Percentiles rank a stretch among this genome's conserved stretches.
phyloP scores from a whole-genome alignment of 2,888 invertebrate species.

The Octonoba sinensis region DNA sequence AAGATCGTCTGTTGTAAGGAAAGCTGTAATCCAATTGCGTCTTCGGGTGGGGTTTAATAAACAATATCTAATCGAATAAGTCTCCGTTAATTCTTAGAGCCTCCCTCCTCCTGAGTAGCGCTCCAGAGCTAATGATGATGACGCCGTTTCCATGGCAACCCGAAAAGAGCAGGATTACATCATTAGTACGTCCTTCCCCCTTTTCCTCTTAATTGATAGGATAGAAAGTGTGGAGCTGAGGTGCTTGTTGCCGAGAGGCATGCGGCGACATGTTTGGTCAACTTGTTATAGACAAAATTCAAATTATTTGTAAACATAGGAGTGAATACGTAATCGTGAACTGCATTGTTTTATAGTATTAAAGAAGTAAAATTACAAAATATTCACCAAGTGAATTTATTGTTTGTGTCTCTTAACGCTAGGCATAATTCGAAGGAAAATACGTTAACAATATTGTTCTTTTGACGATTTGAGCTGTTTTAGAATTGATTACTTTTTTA shows the following conservation, averaged over 20 bases:
- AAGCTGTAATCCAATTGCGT: conserved; percentile 60
- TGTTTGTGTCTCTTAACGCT: too few relatives aligned
- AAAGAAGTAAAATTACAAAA: too few relatives aligned
- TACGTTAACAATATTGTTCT: too few relatives aligned
- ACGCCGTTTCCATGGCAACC: conserved; percentile 55
- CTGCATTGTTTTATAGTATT: background rate
- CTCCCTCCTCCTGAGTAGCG: conserved; percentile 11
- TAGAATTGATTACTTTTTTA: too few relatives aligned
- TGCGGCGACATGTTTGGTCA: conserved; percentile 39
- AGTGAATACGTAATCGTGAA: conserved; percentile 1
- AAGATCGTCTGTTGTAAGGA: conserved; percentile 57
- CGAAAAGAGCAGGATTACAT: conserved; percentile 55
- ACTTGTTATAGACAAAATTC: background rate
- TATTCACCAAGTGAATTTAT: too few relatives aligned
- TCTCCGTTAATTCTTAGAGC: conserved; percentile 60
- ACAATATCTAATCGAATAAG: conserved; percentile 64
- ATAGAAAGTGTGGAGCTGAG: conserved; percentile 22
- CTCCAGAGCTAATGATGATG: conserved; percentile 62
- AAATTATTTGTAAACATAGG: background rate
- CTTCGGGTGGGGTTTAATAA: conserved; percentile 62
- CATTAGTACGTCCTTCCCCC: conserved; percentile 57
- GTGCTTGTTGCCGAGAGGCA: background rate
- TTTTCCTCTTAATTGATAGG: conserved; percentile 62
- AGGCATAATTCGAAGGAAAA: too few relatives aligned
- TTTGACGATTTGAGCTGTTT: too few relatives aligned